Conservation (phyloP, 2,888 invertebrate genomes). For the Ectemnius lituratus region DNA sequence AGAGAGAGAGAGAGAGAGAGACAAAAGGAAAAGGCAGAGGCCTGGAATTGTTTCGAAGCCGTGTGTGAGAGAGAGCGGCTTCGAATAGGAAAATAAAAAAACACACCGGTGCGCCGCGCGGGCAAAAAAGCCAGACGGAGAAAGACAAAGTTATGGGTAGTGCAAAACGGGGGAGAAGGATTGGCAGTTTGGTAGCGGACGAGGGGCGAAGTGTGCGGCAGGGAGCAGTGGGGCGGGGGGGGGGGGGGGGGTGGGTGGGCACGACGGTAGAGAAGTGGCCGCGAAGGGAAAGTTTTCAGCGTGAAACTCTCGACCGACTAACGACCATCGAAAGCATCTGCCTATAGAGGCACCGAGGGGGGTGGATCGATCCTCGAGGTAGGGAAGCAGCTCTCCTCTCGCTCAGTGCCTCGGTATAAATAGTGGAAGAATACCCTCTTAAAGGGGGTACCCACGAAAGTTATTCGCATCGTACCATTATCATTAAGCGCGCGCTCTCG, state of each 20-base stretch:
- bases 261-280: not conserved
- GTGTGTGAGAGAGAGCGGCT: constrained; percentile 5
- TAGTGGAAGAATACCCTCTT: constrained; percentile 44
- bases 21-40: constrained; percentile 8
- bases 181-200: not conserved
- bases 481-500: constrained; percentile 54
- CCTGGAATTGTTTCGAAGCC: constrained; percentile 44
- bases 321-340: constrained; percentile 54
- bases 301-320: constrained; percentile 53
- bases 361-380: constrained; percentile 40
- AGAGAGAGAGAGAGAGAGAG: constrained; percentile 12
- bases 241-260: too few species aligned
- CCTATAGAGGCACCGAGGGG: constrained; percentile 33
- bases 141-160: too few species aligned
- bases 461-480: constrained; percentile 64
- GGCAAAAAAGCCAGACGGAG: constrained; percentile 14
- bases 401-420: constrained; percentile 38
- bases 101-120: not conserved
- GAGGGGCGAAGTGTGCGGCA: not conserved
- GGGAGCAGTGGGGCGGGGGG: too few species aligned
- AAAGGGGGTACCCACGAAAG: constrained; percentile 43
- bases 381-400: constrained; percentile 9
- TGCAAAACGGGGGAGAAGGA: constrained; percentile 6
- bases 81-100: not conserved
- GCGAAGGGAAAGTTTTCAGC: constrained; percentile 47